Base-by-base conservation (phyloP, 2,797 vertebrate species). In the Etheostoma nigrum region DNA sequence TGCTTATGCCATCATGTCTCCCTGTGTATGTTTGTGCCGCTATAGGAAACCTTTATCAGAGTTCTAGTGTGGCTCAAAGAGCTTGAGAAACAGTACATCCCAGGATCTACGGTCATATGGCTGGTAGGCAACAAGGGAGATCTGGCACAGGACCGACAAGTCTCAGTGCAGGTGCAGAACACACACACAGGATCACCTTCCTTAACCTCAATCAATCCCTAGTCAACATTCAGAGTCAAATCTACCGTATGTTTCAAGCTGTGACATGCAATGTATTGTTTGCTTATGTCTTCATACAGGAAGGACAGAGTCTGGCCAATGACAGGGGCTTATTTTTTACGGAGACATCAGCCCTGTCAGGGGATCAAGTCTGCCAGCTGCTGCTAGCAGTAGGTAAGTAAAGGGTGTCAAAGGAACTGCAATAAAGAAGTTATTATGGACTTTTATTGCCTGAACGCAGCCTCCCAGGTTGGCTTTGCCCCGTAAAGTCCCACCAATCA, bases 91-190 rank as follows among this genome's bases (percentile, higher is more conserved):
- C 94, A 91, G 33, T 83, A 89, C 25, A 62, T 72, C 8, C 87
- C 85, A 0, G 76, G 90, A 2, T 95, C 96, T 19, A 94, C 94
- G 0, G 89, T 96, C 72, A 75, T 95, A 2, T 94, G 91, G 78
- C 91, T 97, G 82, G 93, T 96, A 0, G 96, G 95, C 49, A 96
- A 96, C 93, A 97, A 97, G 85, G 82, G 47, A 0, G 96, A 97
- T 68, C 94, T 96, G 4, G 61, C 19, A 1, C 61, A 76, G 55
- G 19, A 80, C 47, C 83, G 95, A 57, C 89, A 96, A 79, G 94
- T 97, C 13, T 40, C 91, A 5, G 23, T 68, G 0, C 83, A 96
- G 95, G 96, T 96, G 86, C 42, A 44, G 36, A 4, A 11, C 14
- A 8, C 19, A 48, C 16, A 10, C 7, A 15, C 2, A 44, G 55